Evolutionary conservation across 2,113 vertebrate species (phyloP), one percentile per base, ranked within the genome.

Genomic region (Paramisgurnus dabryanus): DNA sequence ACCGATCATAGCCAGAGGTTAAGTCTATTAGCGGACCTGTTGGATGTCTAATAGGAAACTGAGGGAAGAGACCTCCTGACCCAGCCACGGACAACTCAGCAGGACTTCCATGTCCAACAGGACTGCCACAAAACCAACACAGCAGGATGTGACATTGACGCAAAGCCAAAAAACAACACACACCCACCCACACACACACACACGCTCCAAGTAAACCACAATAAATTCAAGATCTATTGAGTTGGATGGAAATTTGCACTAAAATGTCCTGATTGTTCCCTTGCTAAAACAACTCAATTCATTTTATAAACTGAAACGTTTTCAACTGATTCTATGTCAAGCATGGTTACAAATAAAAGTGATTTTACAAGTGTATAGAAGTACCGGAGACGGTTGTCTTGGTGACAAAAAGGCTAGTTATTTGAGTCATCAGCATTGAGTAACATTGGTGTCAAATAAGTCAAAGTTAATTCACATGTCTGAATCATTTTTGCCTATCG

Each of bases 41-140:
- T 61, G 40, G 55, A 74, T 45, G 40, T 15, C 50, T 15, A 53
- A 53, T 13, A 13, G n/a, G 17, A 13, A n/a, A 7, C 39, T 39
- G 50, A 45, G 17, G n/a, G 57, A 69, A 39, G 18, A 60, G 34
- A 69, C 68, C 67, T 64, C 45, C 47, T 71, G 79, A 82, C 75
- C 76, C 13, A 61, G 8, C 13, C 41, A 67, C 45, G 64, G 65
- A 76, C 72, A 79, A 61, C 84, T 75, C 84, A 83, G 84, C 84
- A 55, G 84, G 84, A 79, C 57, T 34, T 27, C 53, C 34, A 15
- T 81, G 84, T 81, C 50, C 40, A 3, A 81, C 79, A 81, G 66
- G 57, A 15, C 40, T 7, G 67, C 68, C 69, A 83, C 74, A 83
- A 84, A 84, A 78, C 64, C 47, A 55, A 66, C 84, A 72, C 84